Percentiles rank a stretch among this genome's conserved stretches.
Evolutionary conservation across 2,113 vertebrate genomes (phyloP).

Genomic region (Nesoenas mayeri): DNA sequence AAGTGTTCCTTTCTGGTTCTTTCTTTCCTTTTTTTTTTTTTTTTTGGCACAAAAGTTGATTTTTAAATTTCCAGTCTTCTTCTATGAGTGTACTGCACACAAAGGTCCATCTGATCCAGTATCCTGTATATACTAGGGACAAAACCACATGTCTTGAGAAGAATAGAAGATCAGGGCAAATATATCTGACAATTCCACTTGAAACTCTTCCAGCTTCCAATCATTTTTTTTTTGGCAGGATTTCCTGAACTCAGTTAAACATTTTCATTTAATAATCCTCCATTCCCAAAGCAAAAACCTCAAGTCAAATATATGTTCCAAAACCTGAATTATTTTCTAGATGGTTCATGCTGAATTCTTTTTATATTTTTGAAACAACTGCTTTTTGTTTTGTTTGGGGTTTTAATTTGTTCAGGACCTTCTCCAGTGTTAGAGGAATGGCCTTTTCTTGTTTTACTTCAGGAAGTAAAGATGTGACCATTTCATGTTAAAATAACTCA

Average conservation of each 20-base stretch:
- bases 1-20: not conserved
- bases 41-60: not conserved
- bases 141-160: not conserved
- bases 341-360: not conserved
- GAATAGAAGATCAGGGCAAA: not conserved
- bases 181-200: not conserved
- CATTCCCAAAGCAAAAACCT: not conserved
- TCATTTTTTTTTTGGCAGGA: not conserved
- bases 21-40: not conserved
- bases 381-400: not conserved
- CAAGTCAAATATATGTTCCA: not conserved
- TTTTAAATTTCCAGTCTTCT: not conserved
- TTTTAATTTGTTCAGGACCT: not conserved
- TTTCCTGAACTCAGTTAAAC: not conserved
- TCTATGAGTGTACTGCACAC: fast-evolving
- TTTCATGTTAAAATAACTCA: not conserved
- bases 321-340: not conserved
- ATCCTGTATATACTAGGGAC: not conserved
- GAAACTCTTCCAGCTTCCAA: not conserved
- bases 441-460: not conserved
- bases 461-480: not conserved
- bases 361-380: not conserved
- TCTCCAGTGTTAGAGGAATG: not conserved
- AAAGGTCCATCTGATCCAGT: not conserved
- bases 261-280: not conserved